These are phyloP conservation scores for Streptopelia turtur DNA, from an alignment of 2,797 vertebrate genomes.

Conservation along the genomic window DNA sequence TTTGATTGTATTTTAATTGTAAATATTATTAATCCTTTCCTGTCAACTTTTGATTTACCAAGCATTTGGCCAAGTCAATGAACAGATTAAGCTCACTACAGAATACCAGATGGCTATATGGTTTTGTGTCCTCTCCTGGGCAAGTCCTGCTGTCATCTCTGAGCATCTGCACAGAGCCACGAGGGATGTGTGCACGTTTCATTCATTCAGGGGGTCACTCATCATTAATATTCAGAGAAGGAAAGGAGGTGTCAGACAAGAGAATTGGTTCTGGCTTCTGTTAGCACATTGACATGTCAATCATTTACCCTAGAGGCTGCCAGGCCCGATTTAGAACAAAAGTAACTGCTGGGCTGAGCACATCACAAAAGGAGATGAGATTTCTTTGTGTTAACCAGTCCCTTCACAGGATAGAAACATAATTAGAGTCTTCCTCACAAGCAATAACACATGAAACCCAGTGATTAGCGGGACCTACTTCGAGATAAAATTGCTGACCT, in stretches of 20 bases:
- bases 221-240: slow-evolving; percentile 43
- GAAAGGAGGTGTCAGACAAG: slow-evolving; percentile 30
- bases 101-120: slow-evolving; percentile 52
- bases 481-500: slow-evolving; percentile 25
- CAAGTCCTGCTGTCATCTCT: slow-evolving; percentile 48
- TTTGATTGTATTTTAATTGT: neutral
- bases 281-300: slow-evolving; percentile 51
- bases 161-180: slow-evolving; percentile 53
- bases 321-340: slow-evolving; percentile 59
- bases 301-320: slow-evolving; percentile 57
- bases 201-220: slow-evolving; percentile 59
- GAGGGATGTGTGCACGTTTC: slow-evolving; percentile 51
- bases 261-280: slow-evolving; percentile 52
- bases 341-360: slow-evolving; percentile 46
- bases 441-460: neutral
- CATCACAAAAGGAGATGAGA: slow-evolving; percentile 34
- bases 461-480: neutral
- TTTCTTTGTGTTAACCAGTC: slow-evolving; percentile 53
- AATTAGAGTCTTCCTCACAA: slow-evolving; percentile 50
- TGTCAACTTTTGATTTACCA: slow-evolving; percentile 52
- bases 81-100: slow-evolving; percentile 38
- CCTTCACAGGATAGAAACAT: neutral
- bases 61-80: slow-evolving; percentile 56
- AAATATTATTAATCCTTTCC: slow-evolving; percentile 44
- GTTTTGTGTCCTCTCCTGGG: slow-evolving; percentile 33